phyloP scores from a whole-genome alignment of 2,113 vertebrate species.

The Toxotes chatareus region DNA sequence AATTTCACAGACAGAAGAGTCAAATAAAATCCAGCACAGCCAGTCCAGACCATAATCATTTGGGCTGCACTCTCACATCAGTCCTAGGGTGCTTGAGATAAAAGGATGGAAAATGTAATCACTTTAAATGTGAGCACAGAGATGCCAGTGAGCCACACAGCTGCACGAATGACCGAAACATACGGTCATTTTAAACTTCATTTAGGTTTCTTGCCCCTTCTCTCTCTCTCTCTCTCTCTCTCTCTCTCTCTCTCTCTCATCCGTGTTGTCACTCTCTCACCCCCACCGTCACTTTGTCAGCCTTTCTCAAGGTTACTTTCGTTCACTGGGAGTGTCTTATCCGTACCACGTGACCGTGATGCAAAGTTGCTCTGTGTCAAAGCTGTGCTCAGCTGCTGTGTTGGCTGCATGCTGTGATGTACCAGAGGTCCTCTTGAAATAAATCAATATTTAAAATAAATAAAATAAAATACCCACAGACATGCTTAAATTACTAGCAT shows the following conservation, averaged over 20 bases:
- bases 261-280: not conserved
- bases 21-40: not conserved
- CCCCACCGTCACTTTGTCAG: constrained; percentile 43
- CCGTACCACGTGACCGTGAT: constrained; percentile 70
- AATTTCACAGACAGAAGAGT: not conserved
- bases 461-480: not conserved
- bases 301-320: constrained; percentile 78
- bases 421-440: not conserved
- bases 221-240: no score
- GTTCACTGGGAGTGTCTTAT: constrained; percentile 73
- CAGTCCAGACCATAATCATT: not conserved
- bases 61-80: not conserved
- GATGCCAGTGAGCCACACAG: not conserved
- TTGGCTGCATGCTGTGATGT: constrained; percentile 49
- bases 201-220: not conserved
- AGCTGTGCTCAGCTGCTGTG: constrained; percentile 55
- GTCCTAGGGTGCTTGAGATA: not conserved
- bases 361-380: constrained; percentile 68
- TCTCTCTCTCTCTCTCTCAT: not conserved
- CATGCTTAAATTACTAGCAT: not conserved
- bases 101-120: not conserved
- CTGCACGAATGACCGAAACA: not conserved
- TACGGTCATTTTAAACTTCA: not conserved
- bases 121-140: not conserved
- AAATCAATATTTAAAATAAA: not conserved